Conservation (phyloP, 2,797 vertebrate species). For the Brotula barbata region DNA sequence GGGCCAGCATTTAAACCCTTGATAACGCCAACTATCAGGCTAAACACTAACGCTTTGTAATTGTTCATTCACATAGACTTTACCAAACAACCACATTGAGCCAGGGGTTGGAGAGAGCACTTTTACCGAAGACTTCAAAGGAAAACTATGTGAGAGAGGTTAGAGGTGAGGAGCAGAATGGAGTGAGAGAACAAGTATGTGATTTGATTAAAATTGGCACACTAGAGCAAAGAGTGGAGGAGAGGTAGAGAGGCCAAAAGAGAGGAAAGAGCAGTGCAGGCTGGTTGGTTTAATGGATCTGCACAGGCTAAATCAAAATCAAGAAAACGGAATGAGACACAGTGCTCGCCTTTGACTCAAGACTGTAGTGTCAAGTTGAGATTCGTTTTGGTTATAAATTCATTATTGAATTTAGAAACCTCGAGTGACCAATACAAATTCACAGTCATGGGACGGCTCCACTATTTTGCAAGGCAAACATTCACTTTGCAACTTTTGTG, state of each 20-base stretch:
- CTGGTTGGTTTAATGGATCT: not conserved
- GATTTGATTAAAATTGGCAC: conserved; percentile 45
- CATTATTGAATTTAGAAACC: conserved; percentile 7
- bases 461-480: no score
- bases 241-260: not conserved
- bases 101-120: conserved; percentile 31
- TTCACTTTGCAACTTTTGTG: no score
- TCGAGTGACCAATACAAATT: conserved; percentile 11
- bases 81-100: conserved; percentile 60
- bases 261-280: not conserved
- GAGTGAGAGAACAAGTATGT: conserved; percentile 30
- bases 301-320: not conserved
- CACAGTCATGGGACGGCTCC: no score
- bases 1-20: conserved; percentile 51
- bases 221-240: conserved; percentile 8
- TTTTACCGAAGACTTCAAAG: conserved; percentile 56
- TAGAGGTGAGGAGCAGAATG: conserved; percentile 34
- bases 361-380: no score
- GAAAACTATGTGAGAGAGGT: conserved; percentile 46
- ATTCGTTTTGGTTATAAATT: no score
- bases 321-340: not conserved
- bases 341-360: no score
- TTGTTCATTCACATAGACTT: conserved; percentile 61
- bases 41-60: conserved; percentile 63
- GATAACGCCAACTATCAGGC: conserved; percentile 56